Base-by-base conservation (phyloP, 2,797 vertebrate genomes). In the Enteromius trimaculatus region DNA sequence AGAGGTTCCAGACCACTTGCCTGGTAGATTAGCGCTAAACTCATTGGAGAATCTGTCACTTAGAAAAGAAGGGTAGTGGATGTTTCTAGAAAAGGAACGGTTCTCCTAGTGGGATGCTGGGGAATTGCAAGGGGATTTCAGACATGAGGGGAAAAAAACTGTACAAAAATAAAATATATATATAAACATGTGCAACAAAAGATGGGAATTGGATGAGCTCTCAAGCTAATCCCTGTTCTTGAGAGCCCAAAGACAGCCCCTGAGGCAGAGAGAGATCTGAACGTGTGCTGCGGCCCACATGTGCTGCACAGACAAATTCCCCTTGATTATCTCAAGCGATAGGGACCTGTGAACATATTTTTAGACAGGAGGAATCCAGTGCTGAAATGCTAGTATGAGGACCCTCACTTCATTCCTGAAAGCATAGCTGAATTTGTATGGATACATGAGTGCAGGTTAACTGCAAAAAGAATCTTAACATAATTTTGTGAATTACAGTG, bases 21-120 rank as follows among this genome's bases (percentile, higher is more conserved):
- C n/a, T 86, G 86, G 88, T 85, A 86, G 88, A 91, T 92, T 90
- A 89, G 86, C 79, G 49, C 88, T 90, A 90, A 92, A 88, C 89
- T 89, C 80, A 85, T 91, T 88, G 87, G 84, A 88, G 91, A 89
- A 81, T 74, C 42, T 21, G 9, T 65, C 31, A 55, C 47, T 19
- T 31, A 9, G 58, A 66, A 83, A 75, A 31, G 47, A 68, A 78
- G 78, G 70, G 80, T 37, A 70, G 80, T 44, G 80, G 53, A 69
- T 51, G 68, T 83, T 84, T 91, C 85, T 82, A 89, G 88, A 91
- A 55, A 65, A 64, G 23, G 76, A 83, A 86, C 74, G 60, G 75
- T 86, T 92, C 81, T 69, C 86, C 91, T 91, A 92, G 92, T 88
- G 92, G 89, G 87, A 92, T 94, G 91, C 86, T 82, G 31, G n/a